Percentiles rank a stretch among this genome's conserved stretches.
phyloP scores from a whole-genome alignment of 1,140 invertebrate genomes.

The Matsumurasca onukii region DNA sequence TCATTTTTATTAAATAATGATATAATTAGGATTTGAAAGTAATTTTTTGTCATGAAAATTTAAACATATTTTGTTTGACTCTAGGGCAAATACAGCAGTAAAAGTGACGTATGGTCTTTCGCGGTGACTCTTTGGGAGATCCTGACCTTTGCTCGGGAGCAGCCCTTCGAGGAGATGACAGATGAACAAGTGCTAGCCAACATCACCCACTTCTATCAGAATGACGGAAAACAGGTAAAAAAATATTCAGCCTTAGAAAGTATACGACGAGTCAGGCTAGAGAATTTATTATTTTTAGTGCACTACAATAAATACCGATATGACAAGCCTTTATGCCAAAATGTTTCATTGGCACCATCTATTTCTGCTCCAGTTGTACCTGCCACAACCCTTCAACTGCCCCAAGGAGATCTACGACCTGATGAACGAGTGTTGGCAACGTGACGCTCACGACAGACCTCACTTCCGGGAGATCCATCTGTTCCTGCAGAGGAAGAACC shows the following conservation, averaged over 20 bases:
- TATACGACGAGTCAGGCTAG: too few relatives aligned
- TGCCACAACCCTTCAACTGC: slow-evolving; percentile 79
- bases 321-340: too few relatives aligned
- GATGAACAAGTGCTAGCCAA: slow-evolving; percentile 82
- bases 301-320: too few relatives aligned
- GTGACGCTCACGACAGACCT: slow-evolving; percentile 79
- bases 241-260: too few relatives aligned
- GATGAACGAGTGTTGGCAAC: slow-evolving; percentile 93
- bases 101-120: slow-evolving; percentile 88
- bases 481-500: slow-evolving; percentile 87
- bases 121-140: slow-evolving; percentile 91
- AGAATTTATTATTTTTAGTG: too few relatives aligned
- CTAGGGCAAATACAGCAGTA: slow-evolving; percentile 79
- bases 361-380: slow-evolving; percentile 56
- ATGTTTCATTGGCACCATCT: not conserved
- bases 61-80: slow-evolving; percentile 32
- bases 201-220: slow-evolving; percentile 67
- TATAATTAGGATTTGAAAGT: not conserved
- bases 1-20: not conserved
- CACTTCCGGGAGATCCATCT: slow-evolving; percentile 89
- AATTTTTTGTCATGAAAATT: not conserved
- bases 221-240: slow-evolving; percentile 59
- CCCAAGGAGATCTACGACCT: slow-evolving; percentile 90
- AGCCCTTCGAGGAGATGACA: slow-evolving; percentile 75
- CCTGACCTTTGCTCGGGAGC: slow-evolving; percentile 78